A percentile compares a stretch with the other conserved stretches of the same genome.
These are phyloP conservation scores for Cavia aperea DNA, from an alignment of 2,113 vertebrate species.

Conservation along the genomic window DNA sequence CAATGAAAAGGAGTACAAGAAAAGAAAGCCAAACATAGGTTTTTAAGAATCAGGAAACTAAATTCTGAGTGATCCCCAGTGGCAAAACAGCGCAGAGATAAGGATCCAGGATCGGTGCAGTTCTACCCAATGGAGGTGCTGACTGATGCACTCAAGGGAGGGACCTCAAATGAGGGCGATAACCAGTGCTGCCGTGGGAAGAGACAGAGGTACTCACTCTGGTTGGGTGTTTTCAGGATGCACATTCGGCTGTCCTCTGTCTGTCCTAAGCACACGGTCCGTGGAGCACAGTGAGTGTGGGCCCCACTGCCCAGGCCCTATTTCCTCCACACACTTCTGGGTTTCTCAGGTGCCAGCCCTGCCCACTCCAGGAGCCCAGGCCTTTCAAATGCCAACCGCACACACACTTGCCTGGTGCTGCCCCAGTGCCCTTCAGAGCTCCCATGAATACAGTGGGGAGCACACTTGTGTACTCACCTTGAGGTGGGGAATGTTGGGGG, in stretches of 20 bases:
- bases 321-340: neutral
- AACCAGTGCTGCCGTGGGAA: neutral
- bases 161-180: neutral
- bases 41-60: neutral
- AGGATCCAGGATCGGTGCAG: no score
- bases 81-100: neutral
- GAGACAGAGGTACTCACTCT: neutral
- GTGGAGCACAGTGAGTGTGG: neutral
- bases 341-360: neutral
- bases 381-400: neutral
- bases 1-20: neutral
- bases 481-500: no score
- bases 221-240: neutral
- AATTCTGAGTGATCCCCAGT: neutral
- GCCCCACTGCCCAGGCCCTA: neutral
- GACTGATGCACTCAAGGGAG: neutral
- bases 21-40: neutral
- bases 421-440: neutral
- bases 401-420: fast-evolving
- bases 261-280: neutral
- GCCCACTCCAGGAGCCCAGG: neutral
- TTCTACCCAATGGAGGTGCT: neutral
- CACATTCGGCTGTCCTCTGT: neutral
- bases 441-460: neutral
- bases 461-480: neutral